Percentiles rank a stretch among this genome's conserved stretches.
Evolutionary conservation across 2,797 vertebrate species (phyloP).

Genomic region (Falco concolor): DNA sequence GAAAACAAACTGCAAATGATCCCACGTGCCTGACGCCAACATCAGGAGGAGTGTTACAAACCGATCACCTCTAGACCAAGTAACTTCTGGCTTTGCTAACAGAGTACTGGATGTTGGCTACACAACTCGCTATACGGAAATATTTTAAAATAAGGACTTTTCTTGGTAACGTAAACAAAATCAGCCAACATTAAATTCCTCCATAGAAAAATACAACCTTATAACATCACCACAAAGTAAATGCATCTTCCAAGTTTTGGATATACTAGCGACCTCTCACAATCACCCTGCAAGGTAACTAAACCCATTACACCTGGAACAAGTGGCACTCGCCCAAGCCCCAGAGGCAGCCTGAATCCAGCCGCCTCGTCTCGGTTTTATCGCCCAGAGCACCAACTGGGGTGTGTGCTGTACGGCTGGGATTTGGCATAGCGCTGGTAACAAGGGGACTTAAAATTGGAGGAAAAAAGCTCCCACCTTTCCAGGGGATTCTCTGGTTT

Average conservation of each 20-base stretch:
- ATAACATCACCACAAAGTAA: not conserved
- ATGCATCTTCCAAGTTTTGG: not conserved
- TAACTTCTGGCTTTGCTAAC: not conserved
- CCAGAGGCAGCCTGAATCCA: not conserved
- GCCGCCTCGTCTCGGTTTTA: not conserved
- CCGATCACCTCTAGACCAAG: not conserved
- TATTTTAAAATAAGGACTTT: not conserved
- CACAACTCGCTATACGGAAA: not conserved
- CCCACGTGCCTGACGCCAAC: not conserved
- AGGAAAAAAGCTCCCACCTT: not conserved
- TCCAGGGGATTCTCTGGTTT: not conserved
- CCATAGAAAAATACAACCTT: not conserved
- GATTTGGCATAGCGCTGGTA: rapidly evolving
- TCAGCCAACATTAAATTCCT: not conserved
- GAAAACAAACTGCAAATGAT: not conserved
- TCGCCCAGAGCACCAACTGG: not conserved
- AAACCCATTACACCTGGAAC: not conserved
- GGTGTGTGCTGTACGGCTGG: rapidly evolving
- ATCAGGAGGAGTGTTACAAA: not conserved
- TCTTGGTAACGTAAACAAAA: not conserved
- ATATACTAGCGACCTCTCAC: rapidly evolving
- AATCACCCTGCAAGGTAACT: not conserved
- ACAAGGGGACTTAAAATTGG: not conserved
- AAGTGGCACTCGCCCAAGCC: not conserved
- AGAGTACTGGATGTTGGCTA: not conserved